Base-by-base conservation (phyloP, 2,888 invertebrate species). In the Gortyna flavago region DNA sequence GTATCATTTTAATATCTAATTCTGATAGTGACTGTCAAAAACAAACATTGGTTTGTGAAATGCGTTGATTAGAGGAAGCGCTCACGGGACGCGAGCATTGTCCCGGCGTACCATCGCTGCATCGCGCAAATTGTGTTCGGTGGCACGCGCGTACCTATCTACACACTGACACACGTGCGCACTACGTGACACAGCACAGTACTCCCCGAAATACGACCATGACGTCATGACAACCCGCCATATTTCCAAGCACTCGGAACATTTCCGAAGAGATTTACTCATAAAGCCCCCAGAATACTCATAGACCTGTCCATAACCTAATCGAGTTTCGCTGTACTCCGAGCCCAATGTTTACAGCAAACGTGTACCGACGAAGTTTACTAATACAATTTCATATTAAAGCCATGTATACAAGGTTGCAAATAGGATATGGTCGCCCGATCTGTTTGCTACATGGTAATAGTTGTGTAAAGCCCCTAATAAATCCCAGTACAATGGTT, bases 71-170 rank as follows among this genome's bases (percentile, higher is more conserved):
- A 80, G 71, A 80, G 70, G 64, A 70, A 80, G 72, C 69, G 57
- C 57, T 57, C 68, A 48, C 48, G 35, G 62, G 69, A n/a, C 18
- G 41, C 62, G n/a, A 67, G 32, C 82, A 84, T 87, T 85, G 84
- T 84, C 74, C 84, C 69, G 69, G 18, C 35, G 77, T 80, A 82
- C 79, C 77, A 75, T 71, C 73, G 71, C 70, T 88, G 86, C 89
- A 89, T 83, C 89, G 87, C 85, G 81, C 84, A 90, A 88, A 90
- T 88, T 90, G 88, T 88, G 85, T 89, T 87, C 79, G 81, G 77
- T 66, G 54, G 72, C 83, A 82, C 83, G 78, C 72, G 79, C 79
- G 72, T 77, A 84, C 85, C 82, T 81, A 83, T 76, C 76, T 70
- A 79, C 79, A 78, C 80, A 62, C 74, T 72, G 54, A 59, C 72